Conservation (phyloP, 2,113 vertebrate species). For the Ctenodactylus gundi region DNA sequence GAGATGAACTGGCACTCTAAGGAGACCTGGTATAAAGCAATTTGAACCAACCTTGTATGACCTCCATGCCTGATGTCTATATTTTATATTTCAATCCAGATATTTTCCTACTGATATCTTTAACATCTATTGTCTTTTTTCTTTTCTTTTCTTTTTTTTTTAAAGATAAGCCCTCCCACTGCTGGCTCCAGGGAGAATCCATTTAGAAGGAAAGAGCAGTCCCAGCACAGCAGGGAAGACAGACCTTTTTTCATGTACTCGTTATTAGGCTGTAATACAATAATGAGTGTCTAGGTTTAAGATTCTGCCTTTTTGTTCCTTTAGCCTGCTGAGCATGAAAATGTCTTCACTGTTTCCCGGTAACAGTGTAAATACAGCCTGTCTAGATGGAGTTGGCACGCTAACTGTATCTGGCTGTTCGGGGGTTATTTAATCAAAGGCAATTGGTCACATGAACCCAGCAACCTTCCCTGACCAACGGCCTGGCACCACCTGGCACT, state of each 20-base stretch:
- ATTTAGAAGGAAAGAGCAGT: not conserved
- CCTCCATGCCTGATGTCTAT: too few relatives aligned
- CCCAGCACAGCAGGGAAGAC: not conserved
- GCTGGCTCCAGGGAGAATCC: not conserved
- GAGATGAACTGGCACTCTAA: not conserved
- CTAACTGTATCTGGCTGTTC: conserved; percentile 33
- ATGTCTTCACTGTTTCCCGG: conserved; percentile 19
- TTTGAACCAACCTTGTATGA: not conserved
- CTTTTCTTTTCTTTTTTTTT: not conserved
- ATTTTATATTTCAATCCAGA: not conserved
- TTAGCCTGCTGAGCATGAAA: conserved; percentile 40
- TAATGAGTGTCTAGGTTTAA: not conserved
- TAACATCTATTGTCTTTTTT: not conserved
- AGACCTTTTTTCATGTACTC: not conserved
- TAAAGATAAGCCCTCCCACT: not conserved
- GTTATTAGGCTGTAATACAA: not conserved
- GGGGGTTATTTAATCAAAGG: conserved; percentile 37
- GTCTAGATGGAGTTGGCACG: not conserved
- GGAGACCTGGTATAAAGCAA: not conserved
- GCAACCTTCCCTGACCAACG: not conserved
- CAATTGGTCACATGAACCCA: not conserved
- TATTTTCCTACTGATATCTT: not conserved
- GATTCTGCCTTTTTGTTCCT: conserved; percentile 39
- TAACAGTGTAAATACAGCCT: conserved; percentile 51
- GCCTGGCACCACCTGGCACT: not conserved